Percentiles rank a stretch among this genome's conserved stretches.
phyloP scores from a whole-genome alignment of 2,113 vertebrate species.

The Chionomys nivalis region DNA sequence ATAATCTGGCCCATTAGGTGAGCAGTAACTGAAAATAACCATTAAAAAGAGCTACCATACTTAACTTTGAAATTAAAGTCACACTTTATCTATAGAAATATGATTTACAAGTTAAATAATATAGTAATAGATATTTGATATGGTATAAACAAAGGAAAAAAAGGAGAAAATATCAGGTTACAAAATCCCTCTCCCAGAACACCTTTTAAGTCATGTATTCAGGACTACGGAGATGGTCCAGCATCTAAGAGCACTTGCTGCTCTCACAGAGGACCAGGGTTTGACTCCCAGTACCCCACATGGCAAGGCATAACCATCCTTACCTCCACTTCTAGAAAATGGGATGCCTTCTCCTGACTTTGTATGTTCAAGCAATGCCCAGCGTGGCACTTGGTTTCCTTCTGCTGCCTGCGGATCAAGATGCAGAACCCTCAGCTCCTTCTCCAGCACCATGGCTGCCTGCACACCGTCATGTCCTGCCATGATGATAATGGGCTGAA shows the following conservation, averaged over 20 bases:
- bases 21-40: background rate
- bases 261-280: background rate
- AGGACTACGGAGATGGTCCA: no score
- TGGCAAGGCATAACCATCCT: background rate
- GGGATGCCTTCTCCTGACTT: background rate
- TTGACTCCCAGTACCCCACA: background rate
- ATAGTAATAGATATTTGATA: background rate
- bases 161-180: background rate
- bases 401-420: background rate
- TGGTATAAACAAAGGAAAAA: background rate
- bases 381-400: background rate
- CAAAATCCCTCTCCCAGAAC: background rate
- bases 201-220: background rate
- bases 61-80: background rate
- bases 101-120: background rate
- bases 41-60: background rate
- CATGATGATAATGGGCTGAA: background rate
- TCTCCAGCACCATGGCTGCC: background rate
- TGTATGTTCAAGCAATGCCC: background rate
- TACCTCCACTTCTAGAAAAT: background rate
- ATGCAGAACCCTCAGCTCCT: background rate
- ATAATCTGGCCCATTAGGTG: background rate
- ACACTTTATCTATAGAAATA: background rate
- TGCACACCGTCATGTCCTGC: background rate
- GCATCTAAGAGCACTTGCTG: background rate